Evolutionary conservation across 2,113 vertebrate genomes (phyloP).

Genomic region (Equus przewalskii): DNA sequence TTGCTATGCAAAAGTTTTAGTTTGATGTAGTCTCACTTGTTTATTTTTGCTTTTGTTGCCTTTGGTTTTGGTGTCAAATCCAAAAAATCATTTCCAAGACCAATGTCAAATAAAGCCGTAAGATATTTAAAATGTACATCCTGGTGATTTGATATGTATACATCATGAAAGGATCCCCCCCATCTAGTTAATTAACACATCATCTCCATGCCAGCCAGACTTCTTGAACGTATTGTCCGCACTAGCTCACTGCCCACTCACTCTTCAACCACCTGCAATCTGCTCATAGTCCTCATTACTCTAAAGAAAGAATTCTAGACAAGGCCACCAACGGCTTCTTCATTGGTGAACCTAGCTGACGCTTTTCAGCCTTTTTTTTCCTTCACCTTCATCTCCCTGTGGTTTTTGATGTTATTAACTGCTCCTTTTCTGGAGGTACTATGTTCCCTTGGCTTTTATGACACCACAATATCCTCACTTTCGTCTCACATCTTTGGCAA

Average conservation of each 20-base stretch:
- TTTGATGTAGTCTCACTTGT: background rate
- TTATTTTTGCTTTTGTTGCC: background rate
- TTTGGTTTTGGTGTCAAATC: background rate
- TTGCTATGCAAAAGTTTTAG: background rate
- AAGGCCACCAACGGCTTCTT: background rate
- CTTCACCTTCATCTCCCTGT: background rate
- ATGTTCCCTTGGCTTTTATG: background rate
- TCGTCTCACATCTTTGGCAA: background rate
- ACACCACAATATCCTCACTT: background rate
- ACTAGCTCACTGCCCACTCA: background rate
- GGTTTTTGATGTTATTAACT: background rate
- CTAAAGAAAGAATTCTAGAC: background rate
- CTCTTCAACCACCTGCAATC: background rate
- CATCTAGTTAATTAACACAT: background rate
- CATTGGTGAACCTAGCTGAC: background rate
- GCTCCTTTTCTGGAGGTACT: background rate
- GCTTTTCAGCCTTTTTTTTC: background rate
- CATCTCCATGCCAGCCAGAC: background rate
- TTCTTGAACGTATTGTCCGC: background rate
- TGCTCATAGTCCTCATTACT: background rate
- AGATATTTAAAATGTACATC: background rate
- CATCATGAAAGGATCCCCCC: background rate
- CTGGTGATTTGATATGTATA: background rate
- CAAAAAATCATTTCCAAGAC: background rate
- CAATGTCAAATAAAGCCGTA: background rate